Evolutionary conservation across 2,888 invertebrate genomes (phyloP).

Genomic region (Diarsia rubi): DNA sequence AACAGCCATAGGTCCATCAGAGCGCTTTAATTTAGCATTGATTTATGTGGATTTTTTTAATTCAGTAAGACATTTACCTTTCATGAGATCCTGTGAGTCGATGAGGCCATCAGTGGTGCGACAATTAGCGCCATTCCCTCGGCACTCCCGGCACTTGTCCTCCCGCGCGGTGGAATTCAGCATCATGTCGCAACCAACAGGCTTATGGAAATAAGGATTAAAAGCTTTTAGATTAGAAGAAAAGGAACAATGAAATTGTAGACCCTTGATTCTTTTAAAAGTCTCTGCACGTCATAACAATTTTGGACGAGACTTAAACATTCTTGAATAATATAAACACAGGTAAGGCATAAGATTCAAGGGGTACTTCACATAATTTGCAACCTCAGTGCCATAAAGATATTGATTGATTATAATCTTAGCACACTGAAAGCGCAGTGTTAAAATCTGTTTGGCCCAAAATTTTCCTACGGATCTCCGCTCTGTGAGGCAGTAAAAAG

Average conservation of each 20-base stretch:
- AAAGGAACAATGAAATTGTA: not conserved
- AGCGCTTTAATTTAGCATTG: not conserved
- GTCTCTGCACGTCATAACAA: not conserved
- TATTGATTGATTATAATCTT: not conserved
- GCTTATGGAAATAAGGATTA: constrained; percentile 84
- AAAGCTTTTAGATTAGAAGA: not conserved
- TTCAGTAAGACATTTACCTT: constrained; percentile 89
- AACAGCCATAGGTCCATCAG: not conserved
- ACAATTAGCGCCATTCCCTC: constrained; percentile 97
- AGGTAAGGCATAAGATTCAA: no score
- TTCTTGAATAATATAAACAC: not conserved
- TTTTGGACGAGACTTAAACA: not conserved
- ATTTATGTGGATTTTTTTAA: not conserved
- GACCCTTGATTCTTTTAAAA: not conserved
- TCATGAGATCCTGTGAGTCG: constrained; percentile 93
- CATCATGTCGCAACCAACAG: constrained; percentile 98
- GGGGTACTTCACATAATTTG: no score
- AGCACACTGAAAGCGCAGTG: no score
- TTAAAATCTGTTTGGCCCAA: not conserved
- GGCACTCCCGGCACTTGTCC: constrained; percentile 97
- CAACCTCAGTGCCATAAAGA: no score
- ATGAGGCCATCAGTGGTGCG: constrained; percentile 94
- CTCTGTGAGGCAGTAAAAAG: not conserved
- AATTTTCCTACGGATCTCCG: not conserved
- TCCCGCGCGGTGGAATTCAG: constrained; percentile 96